These are phyloP conservation scores for Lutraria lutraria DNA, from an alignment of 2,888 invertebrate genomes.

Conservation along the genomic window DNA sequence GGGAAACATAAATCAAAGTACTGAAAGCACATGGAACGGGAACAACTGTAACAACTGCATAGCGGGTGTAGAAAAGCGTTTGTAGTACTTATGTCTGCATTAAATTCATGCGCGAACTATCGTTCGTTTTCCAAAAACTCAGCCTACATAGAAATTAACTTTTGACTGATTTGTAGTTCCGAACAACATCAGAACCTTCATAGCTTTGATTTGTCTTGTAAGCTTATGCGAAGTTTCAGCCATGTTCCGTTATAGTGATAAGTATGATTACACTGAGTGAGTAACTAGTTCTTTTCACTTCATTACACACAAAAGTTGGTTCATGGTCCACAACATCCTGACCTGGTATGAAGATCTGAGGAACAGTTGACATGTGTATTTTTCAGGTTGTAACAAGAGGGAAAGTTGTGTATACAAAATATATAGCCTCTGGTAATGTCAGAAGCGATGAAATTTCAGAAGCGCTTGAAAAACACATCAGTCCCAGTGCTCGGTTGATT, in stretches of 20 bases:
- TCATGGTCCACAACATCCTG: background rate
- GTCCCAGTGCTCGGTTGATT: constrained; percentile 47
- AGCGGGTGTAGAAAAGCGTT: no score
- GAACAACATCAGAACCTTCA: no score
- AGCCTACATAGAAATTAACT: no score
- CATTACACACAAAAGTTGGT: background rate
- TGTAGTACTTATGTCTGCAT: no score
- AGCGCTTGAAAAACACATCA: background rate
- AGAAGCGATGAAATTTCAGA: constrained; percentile 10
- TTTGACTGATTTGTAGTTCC: no score
- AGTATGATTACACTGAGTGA: background rate
- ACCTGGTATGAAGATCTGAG: background rate
- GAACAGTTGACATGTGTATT: background rate
- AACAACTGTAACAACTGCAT: no score
- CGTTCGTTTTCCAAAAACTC: no score
- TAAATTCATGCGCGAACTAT: no score
- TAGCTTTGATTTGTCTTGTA: no score
- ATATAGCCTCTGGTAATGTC: background rate
- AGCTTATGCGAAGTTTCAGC: no score
- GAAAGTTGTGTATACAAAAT: constrained; percentile 34
- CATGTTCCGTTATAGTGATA: background rate
- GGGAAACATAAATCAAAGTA: no score
- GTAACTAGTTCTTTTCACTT: background rate
- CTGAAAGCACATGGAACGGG: no score
- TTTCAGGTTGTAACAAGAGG: constrained; percentile 45